Evolutionary conservation across 2,113 vertebrate species (phyloP), one percentile per base, ranked within the genome.

Genomic region (Cyprinus carpio): DNA sequence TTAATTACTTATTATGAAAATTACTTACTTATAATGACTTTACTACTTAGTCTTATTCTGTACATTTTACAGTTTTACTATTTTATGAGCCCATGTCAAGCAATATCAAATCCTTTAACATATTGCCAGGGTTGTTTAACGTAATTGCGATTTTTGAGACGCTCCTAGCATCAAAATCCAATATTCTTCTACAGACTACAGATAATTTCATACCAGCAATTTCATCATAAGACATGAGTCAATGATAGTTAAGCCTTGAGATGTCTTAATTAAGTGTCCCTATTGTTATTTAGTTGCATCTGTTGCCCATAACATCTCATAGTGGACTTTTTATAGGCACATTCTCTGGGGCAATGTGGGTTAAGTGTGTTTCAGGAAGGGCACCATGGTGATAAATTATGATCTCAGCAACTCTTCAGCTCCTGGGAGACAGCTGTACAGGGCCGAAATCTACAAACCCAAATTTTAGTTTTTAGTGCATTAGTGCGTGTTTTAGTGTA

Each of bases 331-430:
- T 46, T 77, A 23, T 77, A 34, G 2, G n/a, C 25, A 13, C 40
- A 27, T 4, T 31, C 46, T 51, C 16, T 77, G 18, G 27, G 18
- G 75, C 1, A 56, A 77, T 56, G 18, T 23, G 18, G 49, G 49
- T 77, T 77, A 77, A 56, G 75, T 6, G 27, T 76, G 16, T 77
- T 77, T 4, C 15, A 77, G 10, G 49, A 31, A 75, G 75, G n/a
- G 49, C 25, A 31, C 49, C 8, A 56, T 54, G 6, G 25, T 77
- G 49, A 77, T 77, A 23, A 31, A 77, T 31, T 6, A 56, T 31
- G 46, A 54, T 29, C 13, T 75, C n/a, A 27, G 43, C 43, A 75
- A 27, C 13, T 75, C 40, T 75, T 46, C 12, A 75, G n/a, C 49
- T 51, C 25, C 65, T 20, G 65, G 16, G 34, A 20, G 16, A 18